Conservation (phyloP, 2,888 invertebrate species). For the Apantesis nais region DNA sequence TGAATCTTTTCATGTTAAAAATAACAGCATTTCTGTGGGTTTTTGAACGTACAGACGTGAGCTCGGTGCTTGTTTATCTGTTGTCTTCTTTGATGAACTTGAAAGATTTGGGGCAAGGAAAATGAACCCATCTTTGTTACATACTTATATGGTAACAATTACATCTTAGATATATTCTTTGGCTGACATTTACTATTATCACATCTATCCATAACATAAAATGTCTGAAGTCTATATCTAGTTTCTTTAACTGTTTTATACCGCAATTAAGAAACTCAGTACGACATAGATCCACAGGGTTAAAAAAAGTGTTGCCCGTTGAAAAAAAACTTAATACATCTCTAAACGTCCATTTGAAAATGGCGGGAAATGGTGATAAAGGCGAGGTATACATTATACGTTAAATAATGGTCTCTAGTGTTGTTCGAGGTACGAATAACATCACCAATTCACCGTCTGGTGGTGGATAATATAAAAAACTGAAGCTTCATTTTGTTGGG, state of each 20-base stretch:
- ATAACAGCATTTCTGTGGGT: slow-evolving; percentile 45
- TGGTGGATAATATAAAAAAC: neutral
- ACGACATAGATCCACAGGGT: no score
- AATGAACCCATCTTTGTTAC: neutral
- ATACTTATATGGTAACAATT: neutral
- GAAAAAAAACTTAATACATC: no score
- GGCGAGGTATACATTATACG: no score
- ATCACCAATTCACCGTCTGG: no score
- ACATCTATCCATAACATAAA: neutral
- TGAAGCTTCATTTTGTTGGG: slow-evolving; percentile 13
- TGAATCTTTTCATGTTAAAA: slow-evolving; percentile 43
- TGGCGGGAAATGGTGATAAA: no score
- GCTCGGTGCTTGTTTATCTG: slow-evolving; percentile 14
- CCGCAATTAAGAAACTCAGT: neutral
- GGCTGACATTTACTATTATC: no score
- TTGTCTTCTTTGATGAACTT: slow-evolving; percentile 3
- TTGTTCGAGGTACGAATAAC: no score
- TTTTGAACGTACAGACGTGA: slow-evolving; percentile 14
- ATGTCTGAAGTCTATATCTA: neutral
- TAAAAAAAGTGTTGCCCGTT: no score
- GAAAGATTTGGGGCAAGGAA: neutral
- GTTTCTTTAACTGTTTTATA: neutral
- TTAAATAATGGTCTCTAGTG: no score
- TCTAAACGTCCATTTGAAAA: no score
- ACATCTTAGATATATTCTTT: neutral